Evolutionary conservation across 2,113 vertebrate species (phyloP).

Genomic region (Stegastes partitus): DNA sequence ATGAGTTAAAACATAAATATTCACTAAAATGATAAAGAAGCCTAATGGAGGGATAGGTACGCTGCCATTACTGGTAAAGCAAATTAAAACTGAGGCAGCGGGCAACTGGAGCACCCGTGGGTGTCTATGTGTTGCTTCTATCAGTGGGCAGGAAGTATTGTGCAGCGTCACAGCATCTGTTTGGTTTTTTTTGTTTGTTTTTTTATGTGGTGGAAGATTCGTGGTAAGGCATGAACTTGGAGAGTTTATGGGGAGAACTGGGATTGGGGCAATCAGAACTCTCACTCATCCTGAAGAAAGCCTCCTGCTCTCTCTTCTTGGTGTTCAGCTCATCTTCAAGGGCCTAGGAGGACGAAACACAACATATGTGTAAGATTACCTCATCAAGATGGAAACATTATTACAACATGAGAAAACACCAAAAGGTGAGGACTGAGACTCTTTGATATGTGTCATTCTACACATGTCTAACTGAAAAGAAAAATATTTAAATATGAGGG

Average conservation of each 20-base stretch:
- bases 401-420: neutral
- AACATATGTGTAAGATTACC: neutral
- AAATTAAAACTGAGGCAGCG: conserved; percentile 39
- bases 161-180: neutral
- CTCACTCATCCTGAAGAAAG: conserved; percentile 91
- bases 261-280: conserved; percentile 79
- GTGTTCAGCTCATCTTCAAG: conserved; percentile 93
- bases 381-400: neutral
- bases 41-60: conserved; percentile 11
- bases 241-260: conserved; percentile 86
- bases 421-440: too few species aligned
- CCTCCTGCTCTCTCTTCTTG: conserved; percentile 93
- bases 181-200: too few species aligned
- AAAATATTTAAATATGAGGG: too few species aligned
- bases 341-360: conserved; percentile 78
- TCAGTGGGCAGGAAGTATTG: neutral
- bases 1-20: conserved; percentile 65
- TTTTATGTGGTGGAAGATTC: conserved; percentile 79
- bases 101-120: neutral
- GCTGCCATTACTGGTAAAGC: conserved; percentile 25
- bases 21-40: conserved; percentile 46
- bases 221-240: conserved; percentile 91
- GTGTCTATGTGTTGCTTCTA: neutral
- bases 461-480: too few species aligned
- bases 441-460: too few species aligned